Evolutionary conservation across 1,140 invertebrate genomes (phyloP), one percentile per base, ranked within the genome.

Genomic region (Conus ventricosus): DNA sequence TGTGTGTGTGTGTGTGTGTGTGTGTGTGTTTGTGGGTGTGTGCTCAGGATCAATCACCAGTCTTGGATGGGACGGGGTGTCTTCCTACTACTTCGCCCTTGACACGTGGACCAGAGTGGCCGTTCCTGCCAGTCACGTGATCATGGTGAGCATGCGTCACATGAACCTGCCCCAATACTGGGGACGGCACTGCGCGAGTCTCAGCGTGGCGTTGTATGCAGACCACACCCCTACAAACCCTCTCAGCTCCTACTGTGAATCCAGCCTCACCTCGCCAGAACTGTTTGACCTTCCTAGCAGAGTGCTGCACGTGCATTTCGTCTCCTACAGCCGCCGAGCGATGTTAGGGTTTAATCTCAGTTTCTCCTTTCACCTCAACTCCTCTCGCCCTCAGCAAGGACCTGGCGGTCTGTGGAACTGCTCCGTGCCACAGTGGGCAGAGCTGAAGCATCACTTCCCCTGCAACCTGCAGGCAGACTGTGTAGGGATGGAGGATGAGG

Each of bases 351-450:
- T 85, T 60, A 71, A 39, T 23, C 63, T 85, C 4, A n/a, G 23
- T 25, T 85, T 85, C 39, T 71, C 84, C 60, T 71, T 85, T n/a
- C 84, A 85, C 60, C 13, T 13, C 4, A 53, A 6, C n/a, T 27
- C 57, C 39, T 63, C n/a, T 15, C 23, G 11, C 13, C 57, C 57
- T 15, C 23, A 5, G 6, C 23, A 57, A 71, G 54, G 27, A 0
- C 23, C 20, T 5, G n/a, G 8, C 25, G 60, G 60, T 60, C 8
- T 39, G 60, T 85, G 84, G 84, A 85, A 85, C 84, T 85, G 84
- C 60, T 85, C 84, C 25, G 84, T 85, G 20, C 84, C 84, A 1
- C 63, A 85, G 23, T 85, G 84, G 84, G 5, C 84, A 20, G 84
- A 85, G 20, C 39, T 71, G 57, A 54, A 25, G 25, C 57, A 85